Evolutionary conservation across 2,113 vertebrate genomes (phyloP).

Genomic region (Pogonocichla stellata): DNA sequence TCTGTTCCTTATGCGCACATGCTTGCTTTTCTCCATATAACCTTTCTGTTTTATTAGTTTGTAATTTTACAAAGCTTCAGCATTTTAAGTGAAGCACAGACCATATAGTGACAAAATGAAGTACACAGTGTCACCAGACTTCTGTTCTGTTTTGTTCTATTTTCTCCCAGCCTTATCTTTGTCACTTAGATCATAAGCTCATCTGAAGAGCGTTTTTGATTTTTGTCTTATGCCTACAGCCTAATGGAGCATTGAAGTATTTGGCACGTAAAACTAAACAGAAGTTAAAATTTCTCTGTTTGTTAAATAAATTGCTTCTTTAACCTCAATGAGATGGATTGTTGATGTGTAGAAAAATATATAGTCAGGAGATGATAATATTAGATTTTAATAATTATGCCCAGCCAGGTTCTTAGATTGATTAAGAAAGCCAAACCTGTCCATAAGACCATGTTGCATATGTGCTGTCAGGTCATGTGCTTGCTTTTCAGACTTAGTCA

Average conservation of each 20-base stretch:
- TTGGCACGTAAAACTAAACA: not conserved
- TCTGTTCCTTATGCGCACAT: not conserved
- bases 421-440: not conserved
- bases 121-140: not conserved
- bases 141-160: not conserved
- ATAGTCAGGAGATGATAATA: not conserved
- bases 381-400: not conserved
- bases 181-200: not conserved
- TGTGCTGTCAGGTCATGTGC: not conserved
- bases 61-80: not conserved
- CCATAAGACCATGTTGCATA: not conserved
- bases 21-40: not conserved
- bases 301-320: not conserved
- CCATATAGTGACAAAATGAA: not conserved
- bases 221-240: not conserved
- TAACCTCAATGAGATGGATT: not conserved
- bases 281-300: not conserved
- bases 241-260: not conserved
- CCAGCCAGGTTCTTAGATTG: not conserved
- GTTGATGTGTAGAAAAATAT: not conserved
- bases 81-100: not conserved
- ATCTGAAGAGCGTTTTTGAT: not conserved
- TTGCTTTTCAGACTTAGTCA: not conserved
- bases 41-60: not conserved
- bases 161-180: not conserved